Evolutionary conservation across 1,140 invertebrate genomes (phyloP), one percentile per base, ranked within the genome.

Genomic region (Phenacoccus solenopsis): DNA sequence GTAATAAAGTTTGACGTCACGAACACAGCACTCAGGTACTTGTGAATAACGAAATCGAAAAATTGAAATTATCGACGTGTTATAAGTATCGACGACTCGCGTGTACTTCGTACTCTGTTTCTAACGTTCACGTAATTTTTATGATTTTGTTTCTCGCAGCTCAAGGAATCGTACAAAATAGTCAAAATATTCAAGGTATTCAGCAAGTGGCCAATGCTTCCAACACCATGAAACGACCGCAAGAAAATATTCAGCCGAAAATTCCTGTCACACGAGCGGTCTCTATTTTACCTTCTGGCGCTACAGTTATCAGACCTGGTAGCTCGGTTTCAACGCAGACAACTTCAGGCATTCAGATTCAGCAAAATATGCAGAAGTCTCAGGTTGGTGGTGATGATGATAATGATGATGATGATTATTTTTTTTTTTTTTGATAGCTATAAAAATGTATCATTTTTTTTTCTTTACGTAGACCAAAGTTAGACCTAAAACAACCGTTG

Each of bases 321-420:
- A 87, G 86, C 74, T 89, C 87, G 0, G 88, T 91, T 2, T 90
- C 88, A 0, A 90, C 88, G 4, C 89, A 91, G 78, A 90, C 88
- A 1, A 84, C 85, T 69, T 85, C 84, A 68, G 84, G 85, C 73
- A 79, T 73, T 61, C 74, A 75, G 9, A 70, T 75, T 69, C 70
- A 71, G 28, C 74, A 73, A 25, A 67, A 72, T n/a, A 73, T 73
- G 69, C 67, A 69, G 35, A 69, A 71, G 38, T 71, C 73, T 67
- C 72, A 72, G 74, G 74, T 74, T 69, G 28, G 30, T 21, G n/a
- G n/a, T n/a, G n/a, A n/a, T n/a, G n/a, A n/a, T n/a, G n/a, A n/a
- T n/a, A n/a, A n/a, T n/a, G n/a, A n/a, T n/a, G n/a, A n/a, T n/a
- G n/a, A n/a, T n/a, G n/a, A n/a, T n/a, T n/a, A n/a, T n/a, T n/a